Evolutionary conservation across 1,140 invertebrate genomes (phyloP).

Genomic region (Bombus affinis): DNA sequence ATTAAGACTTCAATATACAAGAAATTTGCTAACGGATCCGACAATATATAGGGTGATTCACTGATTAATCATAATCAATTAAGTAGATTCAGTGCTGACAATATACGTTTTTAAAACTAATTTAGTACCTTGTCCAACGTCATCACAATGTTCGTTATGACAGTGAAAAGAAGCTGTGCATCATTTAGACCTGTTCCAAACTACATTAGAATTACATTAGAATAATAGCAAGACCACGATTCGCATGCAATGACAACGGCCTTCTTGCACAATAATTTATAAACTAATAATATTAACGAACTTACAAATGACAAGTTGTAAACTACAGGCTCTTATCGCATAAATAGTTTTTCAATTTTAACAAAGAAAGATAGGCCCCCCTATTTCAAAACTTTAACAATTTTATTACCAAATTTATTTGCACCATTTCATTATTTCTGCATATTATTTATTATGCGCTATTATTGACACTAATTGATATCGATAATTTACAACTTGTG

Average conservation of each 20-base stretch:
- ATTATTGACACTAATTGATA: neutral
- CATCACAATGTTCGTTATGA: neutral
- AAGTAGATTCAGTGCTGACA: neutral
- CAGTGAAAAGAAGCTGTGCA: conserved; percentile 40
- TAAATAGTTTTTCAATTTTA: too few species aligned
- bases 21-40: neutral
- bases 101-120: neutral
- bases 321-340: neutral
- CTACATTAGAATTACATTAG: conserved; percentile 3
- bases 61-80: too few species aligned
- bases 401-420: neutral
- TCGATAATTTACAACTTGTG: neutral
- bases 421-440: too few species aligned
- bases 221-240: conserved; percentile 27
- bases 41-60: too few species aligned
- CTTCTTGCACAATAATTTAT: neutral
- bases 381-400: neutral
- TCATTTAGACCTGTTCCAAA: conserved; percentile 32
- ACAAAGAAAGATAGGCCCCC: too few species aligned
- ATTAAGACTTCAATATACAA: neutral
- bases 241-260: conserved; percentile 34
- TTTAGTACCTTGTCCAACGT: neutral
- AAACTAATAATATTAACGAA: neutral
- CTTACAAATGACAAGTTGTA: neutral
- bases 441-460: neutral